These are phyloP conservation scores for Neotragus pygmaeus DNA, from an alignment of 2,113 vertebrate genomes.

Conservation along the genomic window DNA sequence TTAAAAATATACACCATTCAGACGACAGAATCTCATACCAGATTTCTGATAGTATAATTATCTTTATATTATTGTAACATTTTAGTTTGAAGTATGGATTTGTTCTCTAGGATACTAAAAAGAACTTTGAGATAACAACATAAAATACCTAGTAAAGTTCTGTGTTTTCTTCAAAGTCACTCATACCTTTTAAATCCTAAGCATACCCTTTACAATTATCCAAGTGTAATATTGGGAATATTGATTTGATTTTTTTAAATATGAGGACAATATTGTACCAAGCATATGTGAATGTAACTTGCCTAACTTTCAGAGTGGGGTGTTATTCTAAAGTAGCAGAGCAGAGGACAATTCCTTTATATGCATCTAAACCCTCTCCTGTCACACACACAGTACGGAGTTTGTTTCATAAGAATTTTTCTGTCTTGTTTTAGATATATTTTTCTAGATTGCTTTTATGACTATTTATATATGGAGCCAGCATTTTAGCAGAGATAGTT, in stretches of 20 bases:
- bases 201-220: neutral
- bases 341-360: neutral
- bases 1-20: conserved; percentile 48
- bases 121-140: neutral
- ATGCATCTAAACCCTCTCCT: neutral
- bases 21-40: conserved; percentile 33
- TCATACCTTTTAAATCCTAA: neutral
- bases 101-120: conserved; percentile 14
- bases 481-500: neutral
- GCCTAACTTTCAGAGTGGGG: neutral
- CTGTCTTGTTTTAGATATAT: neutral
- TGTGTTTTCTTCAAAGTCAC: conserved; percentile 13
- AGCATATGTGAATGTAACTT: neutral
- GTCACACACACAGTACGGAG: neutral
- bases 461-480: neutral
- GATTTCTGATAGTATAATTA: conserved; percentile 42
- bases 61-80: conserved; percentile 7
- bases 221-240: neutral
- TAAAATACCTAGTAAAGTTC: neutral
- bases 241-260: neutral
- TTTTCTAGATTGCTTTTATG: neutral
- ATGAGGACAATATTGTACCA: neutral
- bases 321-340: neutral
- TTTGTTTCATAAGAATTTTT: neutral
- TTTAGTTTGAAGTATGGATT: neutral